Evolutionary conservation across 2,888 invertebrate genomes (phyloP), one percentile per base, ranked within the genome.

Genomic region (Elysia crispata): DNA sequence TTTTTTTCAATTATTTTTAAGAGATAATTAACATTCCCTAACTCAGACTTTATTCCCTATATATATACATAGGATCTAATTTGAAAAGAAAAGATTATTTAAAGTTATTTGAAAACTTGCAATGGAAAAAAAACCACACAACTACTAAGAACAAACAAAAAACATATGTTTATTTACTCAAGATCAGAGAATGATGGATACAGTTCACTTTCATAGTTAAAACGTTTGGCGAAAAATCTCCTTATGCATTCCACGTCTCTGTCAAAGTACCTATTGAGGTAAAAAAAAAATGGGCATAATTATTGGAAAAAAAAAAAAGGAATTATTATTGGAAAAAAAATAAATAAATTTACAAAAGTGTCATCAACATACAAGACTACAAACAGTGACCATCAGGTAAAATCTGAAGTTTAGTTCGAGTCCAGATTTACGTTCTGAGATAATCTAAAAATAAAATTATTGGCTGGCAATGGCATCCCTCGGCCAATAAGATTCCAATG

Each of bases 241-340:
- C 95, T 94, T 3, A 99, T 94, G 91, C 99, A 98, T 76, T 95
- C 95, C 0, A 99, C 98, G 93, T 99, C 99, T 85, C 99, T 94
- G 85, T 98, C 95, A 92, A 99, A 99, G 92, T 96, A 97, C 89
- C 96, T 96, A 87, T 30, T 85, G 33, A 79, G 11, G 23, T 23
- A 30, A 62, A 57, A 49, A 73, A 72, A 76, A 23, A 6, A 41
- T 28, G 25, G 13, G 41, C 31, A 62, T 1, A 62, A 60, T 31
- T 1, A 62, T 33, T 20, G 6, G n/a, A 60, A 75, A 18, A 74
- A 64, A 64, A 67, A 41, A 20, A 30, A 15, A 54, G 50, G 60
- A 76, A 33, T 15, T 15, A 15, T 70, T 11, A 11, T 18, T n/a
- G 18, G 13, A 41, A 57, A 75, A 57, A 15, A 30, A 23, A 18